A percentile compares a stretch with the other conserved stretches of the same genome.
These are phyloP conservation scores for Watsonalla cultraria DNA, from an alignment of 2,888 invertebrate species.

Conservation along the genomic window DNA sequence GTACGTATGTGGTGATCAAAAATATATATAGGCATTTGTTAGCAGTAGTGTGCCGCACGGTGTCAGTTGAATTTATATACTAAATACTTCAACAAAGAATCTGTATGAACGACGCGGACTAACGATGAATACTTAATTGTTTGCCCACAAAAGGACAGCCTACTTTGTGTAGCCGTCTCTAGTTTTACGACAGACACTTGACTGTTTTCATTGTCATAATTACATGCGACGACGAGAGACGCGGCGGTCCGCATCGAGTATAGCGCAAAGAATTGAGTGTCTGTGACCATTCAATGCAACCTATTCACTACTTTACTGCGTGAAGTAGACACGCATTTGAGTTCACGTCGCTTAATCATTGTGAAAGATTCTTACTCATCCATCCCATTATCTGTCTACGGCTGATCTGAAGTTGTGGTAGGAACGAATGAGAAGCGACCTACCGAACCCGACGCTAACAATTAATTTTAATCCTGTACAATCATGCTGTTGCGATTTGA, in stretches of 20 bases:
- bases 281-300: slow-evolving; percentile 40
- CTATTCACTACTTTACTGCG: slow-evolving; percentile 30
- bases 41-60: slow-evolving; percentile 12
- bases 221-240: slow-evolving; percentile 37
- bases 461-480: no score
- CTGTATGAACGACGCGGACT: slow-evolving; percentile 41
- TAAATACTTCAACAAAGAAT: slow-evolving; percentile 34
- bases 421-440: no score
- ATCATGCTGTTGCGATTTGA: no score
- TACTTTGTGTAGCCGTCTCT: slow-evolving; percentile 58
- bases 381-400: no score
- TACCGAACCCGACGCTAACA: no score
- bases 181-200: slow-evolving; percentile 70
- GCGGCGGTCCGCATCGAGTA: slow-evolving; percentile 34
- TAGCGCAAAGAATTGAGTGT: slow-evolving; percentile 33
- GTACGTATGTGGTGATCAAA: no score
- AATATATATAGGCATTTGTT: slow-evolving; percentile 4
- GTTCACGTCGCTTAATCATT: slow-evolving; percentile 22
- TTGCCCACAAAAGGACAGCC: slow-evolving; percentile 60
- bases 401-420: no score
- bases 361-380: slow-evolving; percentile 8
- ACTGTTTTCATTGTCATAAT: slow-evolving; percentile 66
- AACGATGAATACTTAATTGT: slow-evolving; percentile 62
- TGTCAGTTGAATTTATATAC: slow-evolving; percentile 13
- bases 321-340: slow-evolving; percentile 27